phyloP scores from a whole-genome alignment of 1,140 invertebrate genomes.

The Asbolus verrucosus region DNA sequence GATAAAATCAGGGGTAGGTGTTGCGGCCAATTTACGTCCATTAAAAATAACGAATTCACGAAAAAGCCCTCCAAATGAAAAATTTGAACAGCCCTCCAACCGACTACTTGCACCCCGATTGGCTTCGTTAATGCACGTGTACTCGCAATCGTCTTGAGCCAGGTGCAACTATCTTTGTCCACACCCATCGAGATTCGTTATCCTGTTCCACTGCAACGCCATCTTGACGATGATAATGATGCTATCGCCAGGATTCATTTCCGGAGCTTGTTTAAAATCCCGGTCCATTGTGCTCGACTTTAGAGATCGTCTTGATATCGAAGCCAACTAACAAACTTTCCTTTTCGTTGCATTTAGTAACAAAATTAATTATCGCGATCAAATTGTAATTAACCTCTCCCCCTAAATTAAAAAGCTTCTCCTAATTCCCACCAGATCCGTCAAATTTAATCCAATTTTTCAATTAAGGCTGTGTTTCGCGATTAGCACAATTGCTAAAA shows the following conservation, averaged over 20 bases:
- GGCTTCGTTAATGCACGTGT: conserved; percentile 35
- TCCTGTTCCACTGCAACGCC: conserved; percentile 14
- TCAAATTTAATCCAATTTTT: conserved; percentile 42
- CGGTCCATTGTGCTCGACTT: conserved; percentile 45
- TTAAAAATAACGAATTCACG: conserved; percentile 40
- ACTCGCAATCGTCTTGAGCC: conserved; percentile 1
- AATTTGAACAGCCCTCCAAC: conserved; percentile 30
- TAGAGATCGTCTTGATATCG: conserved; percentile 38
- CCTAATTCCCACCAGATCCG: not conserved
- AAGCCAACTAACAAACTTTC: conserved; percentile 41
- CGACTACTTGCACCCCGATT: conserved; percentile 27
- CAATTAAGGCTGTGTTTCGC: conserved; percentile 35
- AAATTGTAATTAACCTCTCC: conserved; percentile 12
- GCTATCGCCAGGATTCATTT: conserved; percentile 50
- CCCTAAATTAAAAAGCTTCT: conserved; percentile 9
- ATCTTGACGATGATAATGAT: conserved; percentile 50
- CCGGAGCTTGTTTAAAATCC: conserved; percentile 51
- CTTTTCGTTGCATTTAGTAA: conserved; percentile 23
- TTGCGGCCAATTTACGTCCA: conserved; percentile 12
- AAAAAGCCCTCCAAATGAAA: conserved; percentile 13
- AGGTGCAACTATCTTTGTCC: conserved; percentile 39
- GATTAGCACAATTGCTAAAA: conserved; percentile 40
- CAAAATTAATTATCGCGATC: not conserved
- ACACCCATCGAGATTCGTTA: conserved; percentile 22
- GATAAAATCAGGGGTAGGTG: not conserved